Conservation (phyloP, 2,888 invertebrate genomes). For the Cerceris rybyensis region DNA sequence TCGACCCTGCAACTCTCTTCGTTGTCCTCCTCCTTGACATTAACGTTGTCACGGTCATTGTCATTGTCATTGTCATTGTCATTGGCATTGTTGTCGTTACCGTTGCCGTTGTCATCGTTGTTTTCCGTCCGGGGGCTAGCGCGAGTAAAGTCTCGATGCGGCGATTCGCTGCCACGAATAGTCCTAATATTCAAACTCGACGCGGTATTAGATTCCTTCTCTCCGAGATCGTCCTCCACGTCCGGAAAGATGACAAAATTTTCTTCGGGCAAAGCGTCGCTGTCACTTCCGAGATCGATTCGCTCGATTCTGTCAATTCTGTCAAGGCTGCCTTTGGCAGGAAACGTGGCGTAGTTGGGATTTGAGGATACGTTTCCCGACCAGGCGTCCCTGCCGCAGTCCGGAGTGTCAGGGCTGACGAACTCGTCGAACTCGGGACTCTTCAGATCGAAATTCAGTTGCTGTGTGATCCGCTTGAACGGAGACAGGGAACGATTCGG, state of each 20-base stretch:
- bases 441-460: conserved; percentile 88
- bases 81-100: background rate
- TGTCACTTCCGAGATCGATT: background rate
- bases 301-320: background rate
- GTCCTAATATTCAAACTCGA: background rate
- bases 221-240: conserved; percentile 82
- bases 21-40: background rate
- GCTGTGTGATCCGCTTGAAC: conserved; percentile 90
- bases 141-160: too few species aligned
- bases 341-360: conserved; percentile 65
- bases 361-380: conserved; percentile 81
- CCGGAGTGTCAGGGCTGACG: conserved; percentile 86
- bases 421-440: conserved; percentile 89
- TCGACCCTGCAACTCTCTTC: background rate
- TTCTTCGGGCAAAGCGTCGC: conserved; percentile 75
- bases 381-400: conserved; percentile 86
- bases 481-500: conserved; percentile 86
- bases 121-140: too few species aligned
- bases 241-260: conserved; percentile 85
- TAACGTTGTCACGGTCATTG: conserved; percentile 1
- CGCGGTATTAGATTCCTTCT: conserved; percentile 44
- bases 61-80: background rate
- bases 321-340: conserved; percentile 54
- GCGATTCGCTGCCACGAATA: too few species aligned
- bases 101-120: background rate